Percentiles rank a stretch among this genome's conserved stretches.
phyloP scores from a whole-genome alignment of 2,797 vertebrate species.

The Myotis myotis region DNA sequence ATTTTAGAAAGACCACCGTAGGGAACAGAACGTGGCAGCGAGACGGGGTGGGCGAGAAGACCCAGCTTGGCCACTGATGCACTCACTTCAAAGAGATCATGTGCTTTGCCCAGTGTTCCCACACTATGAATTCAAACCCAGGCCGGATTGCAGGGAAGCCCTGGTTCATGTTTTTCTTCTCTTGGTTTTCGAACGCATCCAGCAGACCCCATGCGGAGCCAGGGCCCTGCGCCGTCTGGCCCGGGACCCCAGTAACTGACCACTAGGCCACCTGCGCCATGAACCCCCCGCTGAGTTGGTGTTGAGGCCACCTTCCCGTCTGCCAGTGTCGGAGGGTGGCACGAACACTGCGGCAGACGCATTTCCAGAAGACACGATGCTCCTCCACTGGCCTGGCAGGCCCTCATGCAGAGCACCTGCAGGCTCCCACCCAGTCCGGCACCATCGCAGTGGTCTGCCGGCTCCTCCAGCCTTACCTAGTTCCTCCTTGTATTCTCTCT shows the following conservation, averaged over 20 bases:
- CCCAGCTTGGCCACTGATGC: background rate
- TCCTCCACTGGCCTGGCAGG: background rate
- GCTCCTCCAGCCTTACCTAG: background rate
- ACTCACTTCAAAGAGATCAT: background rate
- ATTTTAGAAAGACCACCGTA: background rate
- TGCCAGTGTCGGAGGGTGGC: too few relatives aligned
- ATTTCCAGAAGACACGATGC: background rate
- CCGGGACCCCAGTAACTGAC: too few relatives aligned
- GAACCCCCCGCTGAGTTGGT: background rate
- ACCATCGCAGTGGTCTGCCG: fast-evolving
- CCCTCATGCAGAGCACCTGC: background rate
- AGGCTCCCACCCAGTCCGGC: fast-evolving
- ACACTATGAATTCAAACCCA: background rate
- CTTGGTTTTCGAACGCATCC: background rate
- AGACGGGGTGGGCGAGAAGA: background rate
- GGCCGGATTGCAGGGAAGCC: background rate
- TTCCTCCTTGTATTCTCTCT: background rate
- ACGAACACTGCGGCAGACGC: background rate
- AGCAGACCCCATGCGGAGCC: background rate
- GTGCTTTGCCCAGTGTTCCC: background rate
- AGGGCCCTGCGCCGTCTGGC: background rate
- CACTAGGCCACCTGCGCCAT: fast-evolving
- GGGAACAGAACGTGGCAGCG: background rate
- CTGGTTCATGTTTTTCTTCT: background rate
- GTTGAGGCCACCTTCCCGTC: background rate